Percentiles rank a stretch among this genome's conserved stretches.
These are phyloP conservation scores for Acanthosepion pharaonis DNA, from an alignment of 2,888 invertebrate species.

Conservation along the genomic window DNA sequence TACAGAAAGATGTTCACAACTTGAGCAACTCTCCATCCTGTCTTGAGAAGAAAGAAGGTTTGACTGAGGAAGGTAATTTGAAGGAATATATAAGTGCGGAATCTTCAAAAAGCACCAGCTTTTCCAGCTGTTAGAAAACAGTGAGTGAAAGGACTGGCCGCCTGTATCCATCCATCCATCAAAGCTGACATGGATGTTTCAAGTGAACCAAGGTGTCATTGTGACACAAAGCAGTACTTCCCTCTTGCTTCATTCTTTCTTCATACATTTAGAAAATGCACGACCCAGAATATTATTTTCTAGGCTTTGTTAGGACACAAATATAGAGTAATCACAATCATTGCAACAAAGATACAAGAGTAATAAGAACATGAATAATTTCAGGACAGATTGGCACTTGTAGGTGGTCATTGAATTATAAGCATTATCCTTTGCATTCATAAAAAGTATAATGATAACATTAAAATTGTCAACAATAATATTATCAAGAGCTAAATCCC, in stretches of 20 bases:
- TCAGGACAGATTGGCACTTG: background rate
- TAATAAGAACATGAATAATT: background rate
- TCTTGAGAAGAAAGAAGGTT: background rate
- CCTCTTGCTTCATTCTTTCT: background rate
- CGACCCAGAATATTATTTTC: background rate
- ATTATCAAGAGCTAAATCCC: background rate
- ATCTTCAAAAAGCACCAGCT: constrained; percentile 21
- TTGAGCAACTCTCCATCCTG: constrained; percentile 21
- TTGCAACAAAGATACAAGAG: background rate
- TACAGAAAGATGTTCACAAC: background rate
- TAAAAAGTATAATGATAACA: too few relatives aligned
- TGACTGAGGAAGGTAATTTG: background rate
- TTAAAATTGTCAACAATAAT: background rate
- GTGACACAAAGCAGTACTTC: background rate
- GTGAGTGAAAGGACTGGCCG: background rate
- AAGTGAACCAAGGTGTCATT: background rate
- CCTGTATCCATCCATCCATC: background rate
- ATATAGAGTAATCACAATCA: background rate
- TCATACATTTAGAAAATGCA: background rate
- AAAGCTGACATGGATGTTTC: background rate
- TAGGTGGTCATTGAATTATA: background rate
- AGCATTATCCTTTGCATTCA: background rate
- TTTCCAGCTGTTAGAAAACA: background rate
- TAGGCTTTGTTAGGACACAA: background rate
- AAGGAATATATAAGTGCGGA: background rate